Base-by-base conservation (phyloP, 2,113 vertebrate species). In the Todiramphus saurophagus region DNA sequence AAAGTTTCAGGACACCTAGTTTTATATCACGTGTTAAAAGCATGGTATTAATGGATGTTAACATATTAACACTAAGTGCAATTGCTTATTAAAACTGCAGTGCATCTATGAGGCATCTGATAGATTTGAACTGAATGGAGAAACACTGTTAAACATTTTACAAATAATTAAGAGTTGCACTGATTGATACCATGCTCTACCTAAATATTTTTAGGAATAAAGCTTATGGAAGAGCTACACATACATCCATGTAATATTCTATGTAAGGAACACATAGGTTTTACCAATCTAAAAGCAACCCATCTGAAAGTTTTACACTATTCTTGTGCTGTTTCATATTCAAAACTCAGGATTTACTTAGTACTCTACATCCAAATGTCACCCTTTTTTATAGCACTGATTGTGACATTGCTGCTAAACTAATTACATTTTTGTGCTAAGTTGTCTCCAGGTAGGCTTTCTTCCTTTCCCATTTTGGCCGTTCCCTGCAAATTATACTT, bases 371-470 rank as follows among this genome's bases (percentile, higher is more conserved):
- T 63, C 59, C 74, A 88, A 56, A 51, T 56, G 35, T 90, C 72
- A 74, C 28, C 5, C 1, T 58, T 46, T 46, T 46, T 46, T 46
- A 20, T 46, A 46, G 46, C 46, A 13, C 21, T 23, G 27, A 66
- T 64, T 56, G 53, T 60, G 73, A 39, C 48, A 48, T 60, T 2
- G 5, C 27, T 50, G 37, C 20, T 84, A 51, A 94, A 78, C 8
- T 89, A 80, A 73, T 83, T 68, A 51, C 75, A 33, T 55, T 89
- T 84, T 84, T 82, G 13, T 85, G 48, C 39, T 56, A 56, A 55
- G 68, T 41, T 84, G 35, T 75, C 66, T 93, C 69, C 50, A 90
- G 80, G 77, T 89, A 87, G 74, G 58, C 20, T 96, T 93, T 89
- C 51, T 89, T 68, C 69, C 58, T 72, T 91, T 73, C 53, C 53